phyloP scores from a whole-genome alignment of 2,888 invertebrate species.

The Mactromeris polynyma region DNA sequence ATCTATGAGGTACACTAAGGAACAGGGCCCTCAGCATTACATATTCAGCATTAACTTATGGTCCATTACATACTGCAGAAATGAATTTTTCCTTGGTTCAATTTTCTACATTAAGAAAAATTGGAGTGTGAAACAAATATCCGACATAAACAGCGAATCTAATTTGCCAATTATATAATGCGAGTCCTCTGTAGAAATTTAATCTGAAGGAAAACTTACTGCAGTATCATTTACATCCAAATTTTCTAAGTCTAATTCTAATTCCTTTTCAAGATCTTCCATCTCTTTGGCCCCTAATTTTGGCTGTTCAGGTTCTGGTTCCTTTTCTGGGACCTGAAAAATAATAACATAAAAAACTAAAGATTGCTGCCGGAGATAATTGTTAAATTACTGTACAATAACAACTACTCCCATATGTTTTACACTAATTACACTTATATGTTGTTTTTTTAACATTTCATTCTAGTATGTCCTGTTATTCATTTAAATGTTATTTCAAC shows the following conservation, averaged over 20 bases:
- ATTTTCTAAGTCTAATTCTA: slow-evolving; percentile 94
- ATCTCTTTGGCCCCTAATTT: slow-evolving; percentile 71
- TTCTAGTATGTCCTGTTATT: too few relatives aligned
- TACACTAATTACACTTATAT: too few relatives aligned
- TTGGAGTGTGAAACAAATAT: too few relatives aligned
- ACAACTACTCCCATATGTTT: background rate
- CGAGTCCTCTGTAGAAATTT: background rate
- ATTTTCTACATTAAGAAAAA: too few relatives aligned
- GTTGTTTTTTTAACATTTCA: too few relatives aligned
- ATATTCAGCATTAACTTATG: too few relatives aligned
- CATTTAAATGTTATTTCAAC: too few relatives aligned
- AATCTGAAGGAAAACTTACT: slow-evolving; percentile 87
- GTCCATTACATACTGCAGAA: too few relatives aligned
- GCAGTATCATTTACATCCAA: slow-evolving; percentile 93
- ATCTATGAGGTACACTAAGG: too few relatives aligned
- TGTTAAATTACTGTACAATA: background rate
- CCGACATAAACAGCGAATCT: too few relatives aligned
- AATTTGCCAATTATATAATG: background rate
- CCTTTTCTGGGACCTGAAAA: background rate
- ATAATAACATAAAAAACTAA: background rate
- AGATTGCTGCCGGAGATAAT: background rate
- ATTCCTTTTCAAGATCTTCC: slow-evolving; percentile 90
- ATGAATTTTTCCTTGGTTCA: too few relatives aligned
- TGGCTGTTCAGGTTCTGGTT: slow-evolving; percentile 43
- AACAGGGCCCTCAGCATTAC: too few relatives aligned